These are phyloP conservation scores for Pandemis cinnamomeana DNA, from an alignment of 2,888 invertebrate species.

Conservation along the genomic window DNA sequence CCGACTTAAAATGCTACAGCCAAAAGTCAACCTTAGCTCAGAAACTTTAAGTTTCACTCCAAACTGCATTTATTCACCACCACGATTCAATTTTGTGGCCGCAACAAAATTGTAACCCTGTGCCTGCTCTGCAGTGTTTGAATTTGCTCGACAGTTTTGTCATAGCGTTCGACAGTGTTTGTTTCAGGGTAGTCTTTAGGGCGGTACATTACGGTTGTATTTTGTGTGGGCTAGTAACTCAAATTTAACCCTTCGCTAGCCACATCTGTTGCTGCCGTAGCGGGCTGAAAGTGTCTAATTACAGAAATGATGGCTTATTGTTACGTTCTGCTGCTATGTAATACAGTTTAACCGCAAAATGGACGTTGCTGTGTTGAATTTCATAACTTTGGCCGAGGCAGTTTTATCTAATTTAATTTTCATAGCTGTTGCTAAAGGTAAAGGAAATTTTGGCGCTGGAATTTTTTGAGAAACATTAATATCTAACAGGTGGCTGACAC, in stretches of 20 bases:
- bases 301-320: conserved; percentile 35
- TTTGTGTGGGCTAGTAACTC: conserved; percentile 10
- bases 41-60: conserved; percentile 5
- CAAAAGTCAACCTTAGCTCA: conserved; percentile 17
- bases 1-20: conserved; percentile 19
- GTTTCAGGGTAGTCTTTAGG: conserved; percentile 9
- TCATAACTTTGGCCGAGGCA: conserved; percentile 17
- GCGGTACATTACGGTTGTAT: neutral
- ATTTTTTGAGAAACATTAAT: neutral
- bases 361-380: conserved; percentile 9
- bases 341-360: conserved; percentile 21
- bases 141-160: neutral
- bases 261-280: conserved; percentile 36
- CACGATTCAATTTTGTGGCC: conserved; percentile 1
- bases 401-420: conserved; percentile 3
- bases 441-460: neutral
- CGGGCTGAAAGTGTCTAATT: conserved; percentile 37
- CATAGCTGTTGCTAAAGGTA: neutral
- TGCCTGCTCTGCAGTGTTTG: conserved; percentile 2
- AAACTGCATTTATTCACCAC: neutral
- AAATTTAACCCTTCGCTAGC: conserved; percentile 33
- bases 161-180: neutral
- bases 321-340: conserved; percentile 45
- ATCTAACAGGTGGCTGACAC: neutral
- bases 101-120: conserved; percentile 5